Base-by-base conservation (phyloP, 2,113 vertebrate genomes). In the Ictidomys tridecemlineatus region DNA sequence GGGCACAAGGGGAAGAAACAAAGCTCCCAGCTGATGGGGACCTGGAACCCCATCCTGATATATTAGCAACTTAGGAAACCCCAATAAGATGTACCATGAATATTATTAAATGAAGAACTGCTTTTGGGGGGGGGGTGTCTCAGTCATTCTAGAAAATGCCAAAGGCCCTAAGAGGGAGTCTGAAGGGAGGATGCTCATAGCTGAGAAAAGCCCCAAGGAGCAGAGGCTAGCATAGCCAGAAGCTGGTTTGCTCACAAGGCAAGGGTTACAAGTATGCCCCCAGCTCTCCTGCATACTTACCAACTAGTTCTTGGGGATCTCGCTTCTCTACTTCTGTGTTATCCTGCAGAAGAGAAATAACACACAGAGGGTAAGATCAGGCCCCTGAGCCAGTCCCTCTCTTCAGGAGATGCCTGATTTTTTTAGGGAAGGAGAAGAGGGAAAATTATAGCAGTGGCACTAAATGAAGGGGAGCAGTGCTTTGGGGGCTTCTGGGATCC, bases 221-320 rank as follows among this genome's bases (percentile, higher is more conserved):
- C 1, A 17, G 16, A 78, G 72, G 73, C 65, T 24, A 3, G 30
- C 4, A 8, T 89, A 89, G 84, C 80, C 32, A 42, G 45, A 63
- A 56, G 30, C 45, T 93, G 80, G 53, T 5, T 2, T 5, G 76
- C 42, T 88, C 53, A 58, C 56, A 10, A 28, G 45, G 32, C 26
- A 13, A 85, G 91, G 73, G 63, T 80, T 70, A 39, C 28, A 85
- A 63, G 34, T 5, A 3, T 6, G 79, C 16, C 58, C 20, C 32
- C 0, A 5, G 8, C 1, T 5, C 24, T 56, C 34, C 45, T 2
- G n/a, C 72, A 4, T 5, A 99, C 99, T 99, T 97, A 99, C 99
- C 99, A 95, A 99, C 99, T 30, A 99, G 98, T 87, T 99, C 99
- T 98, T 99, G 99, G 83, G 99, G 99, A 96, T 99, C 99, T 97